Evolutionary conservation across 2,888 invertebrate species (phyloP).

Genomic region (Rhagium mordax): DNA sequence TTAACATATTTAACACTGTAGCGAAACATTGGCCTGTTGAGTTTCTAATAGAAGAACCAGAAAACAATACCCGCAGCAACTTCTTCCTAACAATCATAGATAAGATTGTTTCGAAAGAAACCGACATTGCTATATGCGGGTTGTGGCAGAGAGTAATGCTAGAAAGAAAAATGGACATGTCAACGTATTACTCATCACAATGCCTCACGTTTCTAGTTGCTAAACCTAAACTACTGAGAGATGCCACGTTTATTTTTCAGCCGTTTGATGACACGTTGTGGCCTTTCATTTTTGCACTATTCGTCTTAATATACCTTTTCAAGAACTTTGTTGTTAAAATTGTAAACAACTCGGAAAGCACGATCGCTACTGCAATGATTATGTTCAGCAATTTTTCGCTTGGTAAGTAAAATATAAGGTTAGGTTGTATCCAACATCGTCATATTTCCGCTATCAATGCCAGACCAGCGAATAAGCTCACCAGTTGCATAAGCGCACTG

Average conservation of each 20-base stretch:
- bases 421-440: too few species aligned
- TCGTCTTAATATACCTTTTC: constrained; percentile 6
- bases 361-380: neutral
- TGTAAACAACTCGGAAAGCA: neutral
- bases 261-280: constrained; percentile 33
- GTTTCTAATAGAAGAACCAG: constrained; percentile 25
- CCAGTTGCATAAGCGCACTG: too few species aligned
- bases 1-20: constrained; percentile 31
- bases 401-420: constrained; percentile 4
- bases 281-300: constrained; percentile 1
- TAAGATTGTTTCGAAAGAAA: constrained; percentile 14
- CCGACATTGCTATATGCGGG: constrained; percentile 42
- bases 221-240: constrained; percentile 35
- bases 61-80: constrained; percentile 25
- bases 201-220: constrained; percentile 43
- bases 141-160: constrained; percentile 44
- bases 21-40: constrained; percentile 38
- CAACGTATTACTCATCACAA: constrained; percentile 33
- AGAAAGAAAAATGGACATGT: constrained; percentile 34
- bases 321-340: neutral
- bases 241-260: constrained; percentile 39
- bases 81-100: constrained; percentile 35
- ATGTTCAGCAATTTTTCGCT: constrained; percentile 3
- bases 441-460: too few species aligned
- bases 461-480: too few species aligned